Conservation (phyloP, 2,797 vertebrate genomes). For the Chromobotia macracanthus region DNA sequence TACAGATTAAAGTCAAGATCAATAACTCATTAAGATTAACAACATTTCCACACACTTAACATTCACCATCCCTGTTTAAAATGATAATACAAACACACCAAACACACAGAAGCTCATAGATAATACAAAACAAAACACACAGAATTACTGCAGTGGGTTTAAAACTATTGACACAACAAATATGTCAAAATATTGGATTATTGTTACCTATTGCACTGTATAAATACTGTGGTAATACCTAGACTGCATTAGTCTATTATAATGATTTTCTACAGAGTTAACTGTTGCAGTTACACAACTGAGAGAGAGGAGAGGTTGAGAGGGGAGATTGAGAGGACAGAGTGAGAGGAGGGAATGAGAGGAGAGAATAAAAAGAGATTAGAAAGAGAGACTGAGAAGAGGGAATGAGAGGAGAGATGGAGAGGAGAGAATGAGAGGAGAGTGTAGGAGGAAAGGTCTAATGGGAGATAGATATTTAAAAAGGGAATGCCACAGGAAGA, state of each 20-base stretch:
- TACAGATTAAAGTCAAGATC: conserved; percentile 73
- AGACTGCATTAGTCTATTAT: no score
- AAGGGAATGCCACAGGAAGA: conserved; percentile 39
- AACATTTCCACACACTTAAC: no score
- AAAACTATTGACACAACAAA: no score
- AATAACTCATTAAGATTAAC: no score
- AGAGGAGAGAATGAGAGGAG: neutral
- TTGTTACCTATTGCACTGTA: no score
- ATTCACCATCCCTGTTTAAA: no score
- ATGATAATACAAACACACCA: conserved; percentile 1
- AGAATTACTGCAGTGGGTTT: no score
- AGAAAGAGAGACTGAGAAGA: neutral
- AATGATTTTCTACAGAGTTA: no score
- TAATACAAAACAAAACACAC: neutral
- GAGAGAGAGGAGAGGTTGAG: neutral
- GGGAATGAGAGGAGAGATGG: neutral
- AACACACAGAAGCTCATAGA: neutral
- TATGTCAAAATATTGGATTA: no score
- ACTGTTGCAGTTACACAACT: no score
- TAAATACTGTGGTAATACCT: no score
- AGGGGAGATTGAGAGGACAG: neutral
- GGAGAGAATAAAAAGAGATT: neutral
- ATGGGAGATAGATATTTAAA: conserved; percentile 58
- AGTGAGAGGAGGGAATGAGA: neutral
- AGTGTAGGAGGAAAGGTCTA: neutral